Evolutionary conservation across 2,113 vertebrate genomes (phyloP).

Genomic region (Donacobius atricapilla): DNA sequence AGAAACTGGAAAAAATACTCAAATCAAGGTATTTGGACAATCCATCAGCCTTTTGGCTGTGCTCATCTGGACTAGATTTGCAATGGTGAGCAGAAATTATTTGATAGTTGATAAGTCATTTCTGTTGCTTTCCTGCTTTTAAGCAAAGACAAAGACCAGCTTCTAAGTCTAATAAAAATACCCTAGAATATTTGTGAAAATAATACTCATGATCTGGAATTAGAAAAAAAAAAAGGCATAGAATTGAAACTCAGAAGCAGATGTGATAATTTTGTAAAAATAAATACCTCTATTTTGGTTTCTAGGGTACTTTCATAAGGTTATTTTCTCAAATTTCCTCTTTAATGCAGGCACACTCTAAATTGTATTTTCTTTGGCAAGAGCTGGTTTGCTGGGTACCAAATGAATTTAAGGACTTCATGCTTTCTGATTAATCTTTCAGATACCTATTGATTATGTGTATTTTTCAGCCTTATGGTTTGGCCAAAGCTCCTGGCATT

Average conservation of each 20-base stretch:
- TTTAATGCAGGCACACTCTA: conserved; percentile 40
- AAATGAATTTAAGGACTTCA: conserved; percentile 41
- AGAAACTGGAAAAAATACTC: conserved; percentile 30
- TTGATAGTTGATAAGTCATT: neutral
- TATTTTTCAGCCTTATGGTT: conserved; percentile 1
- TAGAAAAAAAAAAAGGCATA: neutral
- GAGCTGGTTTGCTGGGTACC: neutral
- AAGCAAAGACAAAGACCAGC: neutral
- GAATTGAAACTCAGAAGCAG: conserved; percentile 24
- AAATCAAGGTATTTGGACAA: conserved; percentile 28
- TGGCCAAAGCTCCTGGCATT: conserved; percentile 42
- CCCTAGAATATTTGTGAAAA: conserved; percentile 13
- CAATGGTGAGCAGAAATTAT: neutral
- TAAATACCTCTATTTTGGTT: conserved; percentile 32
- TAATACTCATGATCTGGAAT: neutral
- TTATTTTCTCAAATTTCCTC: conserved; percentile 60
- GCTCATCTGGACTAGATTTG: conserved; percentile 54
- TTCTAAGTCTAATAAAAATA: neutral
- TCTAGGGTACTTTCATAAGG: neutral
- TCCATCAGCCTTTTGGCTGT: conserved; percentile 7
- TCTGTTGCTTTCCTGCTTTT: neutral
- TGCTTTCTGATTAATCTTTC: conserved; percentile 51
- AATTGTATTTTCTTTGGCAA: conserved; percentile 59
- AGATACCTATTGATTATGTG: conserved; percentile 38
- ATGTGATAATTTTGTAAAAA: conserved; percentile 48